Conservation (phyloP, 2,888 invertebrate species). For the Orthonevra nobilis region DNA sequence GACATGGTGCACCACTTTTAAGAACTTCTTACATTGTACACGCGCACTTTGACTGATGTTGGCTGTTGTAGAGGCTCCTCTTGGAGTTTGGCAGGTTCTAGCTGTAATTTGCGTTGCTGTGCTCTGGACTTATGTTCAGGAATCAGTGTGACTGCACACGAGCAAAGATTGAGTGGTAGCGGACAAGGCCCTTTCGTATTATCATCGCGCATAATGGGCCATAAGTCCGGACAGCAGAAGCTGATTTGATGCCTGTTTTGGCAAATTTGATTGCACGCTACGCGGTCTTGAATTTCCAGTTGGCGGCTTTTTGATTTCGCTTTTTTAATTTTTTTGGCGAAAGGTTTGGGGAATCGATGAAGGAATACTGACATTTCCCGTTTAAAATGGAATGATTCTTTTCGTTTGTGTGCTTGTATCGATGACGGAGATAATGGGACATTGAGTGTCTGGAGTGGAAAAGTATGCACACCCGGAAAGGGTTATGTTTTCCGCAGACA, state of each 20-base stretch:
- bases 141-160: slow-evolving; percentile 44
- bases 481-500: no score
- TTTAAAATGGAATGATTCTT: no score
- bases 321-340: slow-evolving; percentile 9
- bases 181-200: slow-evolving; percentile 17
- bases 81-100: neutral
- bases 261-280: slow-evolving; percentile 43
- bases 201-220: neutral
- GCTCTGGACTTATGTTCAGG: slow-evolving; percentile 24
- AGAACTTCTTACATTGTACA: slow-evolving; percentile 1
- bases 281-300: slow-evolving; percentile 55
- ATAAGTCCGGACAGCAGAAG: slow-evolving; percentile 26
- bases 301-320: slow-evolving; percentile 18
- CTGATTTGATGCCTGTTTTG: slow-evolving; percentile 45
- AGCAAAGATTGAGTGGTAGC: slow-evolving; percentile 23
- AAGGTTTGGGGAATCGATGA: slow-evolving; percentile 8
- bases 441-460: no score
- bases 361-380: slow-evolving; percentile 2
- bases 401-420: no score
- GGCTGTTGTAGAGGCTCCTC: neutral
- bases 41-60: slow-evolving; percentile 3
- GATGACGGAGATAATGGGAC: no score
- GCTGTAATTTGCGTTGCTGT: neutral
- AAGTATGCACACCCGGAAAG: no score
- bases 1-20: slow-evolving; percentile 47